A percentile compares a stretch with the other conserved stretches of the same genome.
These are phyloP conservation scores for Drosophila pruinosa DNA, from an alignment of 1,140 invertebrate genomes.

Conservation along the genomic window DNA sequence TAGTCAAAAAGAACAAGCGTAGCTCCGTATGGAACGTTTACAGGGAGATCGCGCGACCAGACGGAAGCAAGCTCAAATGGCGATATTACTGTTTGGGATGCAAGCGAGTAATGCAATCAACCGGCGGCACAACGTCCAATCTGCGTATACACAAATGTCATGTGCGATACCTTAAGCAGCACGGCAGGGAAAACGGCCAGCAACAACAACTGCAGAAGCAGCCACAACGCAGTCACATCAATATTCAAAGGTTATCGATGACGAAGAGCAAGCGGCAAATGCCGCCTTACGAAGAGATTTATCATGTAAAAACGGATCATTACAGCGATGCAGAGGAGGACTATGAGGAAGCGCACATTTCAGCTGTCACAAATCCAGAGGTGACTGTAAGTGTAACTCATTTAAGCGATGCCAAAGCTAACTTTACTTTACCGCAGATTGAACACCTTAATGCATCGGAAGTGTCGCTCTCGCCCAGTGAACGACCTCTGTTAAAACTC, in stretches of 20 bases:
- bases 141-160: slow-evolving; percentile 68
- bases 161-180: slow-evolving; percentile 50
- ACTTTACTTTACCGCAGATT: not conserved
- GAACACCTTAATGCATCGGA: not conserved
- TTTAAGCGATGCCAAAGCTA: not conserved
- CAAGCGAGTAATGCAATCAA: slow-evolving; percentile 66
- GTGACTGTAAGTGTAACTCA: not conserved
- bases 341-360: slow-evolving; percentile 10
- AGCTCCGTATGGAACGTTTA: slow-evolving; percentile 60
- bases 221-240: not conserved
- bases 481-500: slow-evolving; percentile 53
- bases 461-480: not conserved
- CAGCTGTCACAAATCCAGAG: not conserved
- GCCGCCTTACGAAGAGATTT: slow-evolving; percentile 12
- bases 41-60: slow-evolving; percentile 47
- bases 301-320: slow-evolving; percentile 8
- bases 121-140: slow-evolving; percentile 65
- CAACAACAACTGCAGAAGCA: not conserved
- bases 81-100: slow-evolving; percentile 55
- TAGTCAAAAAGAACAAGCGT: slow-evolving; percentile 38
- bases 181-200: not conserved
- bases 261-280: not conserved
- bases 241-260: not conserved
- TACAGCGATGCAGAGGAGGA: slow-evolving; percentile 28
- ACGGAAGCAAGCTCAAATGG: slow-evolving; percentile 48